Conservation (phyloP, 37 sponge, comb jelly and placozoan genomes). For the Agelas oroides region DNA sequence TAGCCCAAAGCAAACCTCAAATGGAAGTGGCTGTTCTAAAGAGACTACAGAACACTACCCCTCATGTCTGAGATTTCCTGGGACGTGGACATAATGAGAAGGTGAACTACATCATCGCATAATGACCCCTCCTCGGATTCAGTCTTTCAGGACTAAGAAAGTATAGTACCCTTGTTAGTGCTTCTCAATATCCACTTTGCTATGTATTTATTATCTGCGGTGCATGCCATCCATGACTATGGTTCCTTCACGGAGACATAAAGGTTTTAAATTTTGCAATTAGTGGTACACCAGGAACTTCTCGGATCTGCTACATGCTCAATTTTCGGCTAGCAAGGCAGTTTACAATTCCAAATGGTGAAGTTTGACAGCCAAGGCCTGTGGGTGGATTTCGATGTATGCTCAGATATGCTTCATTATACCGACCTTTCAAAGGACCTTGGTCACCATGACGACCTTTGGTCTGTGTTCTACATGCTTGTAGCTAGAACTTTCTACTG, state of each 20-base stretch:
- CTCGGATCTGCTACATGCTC: conserved; percentile 78
- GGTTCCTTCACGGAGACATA: conserved; percentile 98
- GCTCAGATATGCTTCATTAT: conserved; percentile 94
- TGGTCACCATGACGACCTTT: conserved; percentile 96
- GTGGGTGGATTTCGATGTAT: conserved; percentile 96
- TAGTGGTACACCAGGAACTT: conserved; percentile 57
- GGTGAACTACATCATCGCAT: conserved; percentile 95
- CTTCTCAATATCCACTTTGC: conserved; percentile 90
- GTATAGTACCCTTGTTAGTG: conserved; percentile 71
- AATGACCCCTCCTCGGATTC: conserved; percentile 89
- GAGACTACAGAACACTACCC: conserved; percentile 72
- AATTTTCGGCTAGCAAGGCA: conserved; percentile 97
- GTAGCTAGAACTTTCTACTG: conserved; percentile 89
- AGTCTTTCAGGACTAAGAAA: conserved; percentile 93
- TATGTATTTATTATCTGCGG: conserved; percentile 78
- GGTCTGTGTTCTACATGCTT: conserved; percentile 97
- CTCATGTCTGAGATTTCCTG: conserved; percentile 87
- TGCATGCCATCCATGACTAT: conserved; percentile 91
- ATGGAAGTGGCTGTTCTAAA: conserved; percentile 98
- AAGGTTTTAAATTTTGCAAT: conserved; percentile 98
- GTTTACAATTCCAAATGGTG: conserved; percentile 85
- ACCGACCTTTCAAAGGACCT: conserved; percentile 89
- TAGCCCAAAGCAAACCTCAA: conserved; percentile 89
- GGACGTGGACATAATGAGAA: conserved; percentile 92
- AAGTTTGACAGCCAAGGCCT: conserved; percentile 82